Evolutionary conservation across 2,888 invertebrate genomes (phyloP), one percentile per base, ranked within the genome.

Genomic region (Bombylius discolor): DNA sequence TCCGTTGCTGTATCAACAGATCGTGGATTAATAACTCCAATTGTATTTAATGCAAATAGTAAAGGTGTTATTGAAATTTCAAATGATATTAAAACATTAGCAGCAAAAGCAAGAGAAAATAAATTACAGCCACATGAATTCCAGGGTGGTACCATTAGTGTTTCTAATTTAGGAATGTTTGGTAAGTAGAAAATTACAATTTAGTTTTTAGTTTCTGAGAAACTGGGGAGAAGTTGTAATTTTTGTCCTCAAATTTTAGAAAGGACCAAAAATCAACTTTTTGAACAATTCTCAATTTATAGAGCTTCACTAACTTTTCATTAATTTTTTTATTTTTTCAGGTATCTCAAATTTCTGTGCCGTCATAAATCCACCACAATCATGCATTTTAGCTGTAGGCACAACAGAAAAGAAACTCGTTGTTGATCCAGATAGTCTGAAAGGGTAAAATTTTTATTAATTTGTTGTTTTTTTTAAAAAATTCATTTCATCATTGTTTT

Each of bases 1-100:
- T 92, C 90, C 66, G 91, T 99, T 57, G 98, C 99, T 1, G 99
- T 99, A 6, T 91, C 93, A 58, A 98, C 98, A 1, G 91, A 93
- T 5, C 81, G 82, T 60, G 99, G 99, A 0, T 80, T 99, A 11
- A 96, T 99, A 59, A 99, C 99, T 3, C 99, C 99, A 3, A 98
- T 99, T 63, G 81, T 99, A 13, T 90, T 89, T 72, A 82, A 83
- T 68, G 96, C 95, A 1, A 92, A 98, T 69, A 81, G 83, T 48
- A 93, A 94, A 73, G 96, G 96, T 23, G 77, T 97, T 56, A 76
- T 86, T 48, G 83, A 88, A 63, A 95, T 98, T 61, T 89, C 87
- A 56, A 78, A 78, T 60, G 83, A 84, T 61, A 84, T 95, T 49
- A 89, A 89, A 72, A 77, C 77, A 54, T 76, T 98, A 57, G 96